phyloP scores from a whole-genome alignment of 2,888 invertebrate species.

The Drosophila emarginata region DNA sequence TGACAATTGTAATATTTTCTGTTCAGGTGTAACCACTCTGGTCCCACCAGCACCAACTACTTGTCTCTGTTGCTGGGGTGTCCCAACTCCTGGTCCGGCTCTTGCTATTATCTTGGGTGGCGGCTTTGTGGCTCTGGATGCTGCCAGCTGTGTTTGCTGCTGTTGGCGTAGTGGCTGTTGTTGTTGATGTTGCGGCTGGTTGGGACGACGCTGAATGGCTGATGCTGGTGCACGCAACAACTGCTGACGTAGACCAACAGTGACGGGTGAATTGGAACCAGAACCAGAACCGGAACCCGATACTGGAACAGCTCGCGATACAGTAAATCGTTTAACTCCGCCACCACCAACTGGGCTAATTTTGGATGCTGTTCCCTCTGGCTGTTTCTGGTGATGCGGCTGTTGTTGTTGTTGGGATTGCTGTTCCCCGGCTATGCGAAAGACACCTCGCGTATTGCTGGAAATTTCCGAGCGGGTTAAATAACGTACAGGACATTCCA shows the following conservation, averaged over 20 bases:
- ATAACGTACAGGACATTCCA: constrained; percentile 81
- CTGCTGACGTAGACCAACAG: constrained; percentile 23
- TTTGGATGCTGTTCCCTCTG: constrained; percentile 23
- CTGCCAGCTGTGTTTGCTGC: constrained; percentile 46
- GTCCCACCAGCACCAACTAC: constrained; percentile 8
- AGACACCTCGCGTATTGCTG: constrained; percentile 79
- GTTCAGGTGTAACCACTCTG: constrained; percentile 80
- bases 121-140: constrained; percentile 42
- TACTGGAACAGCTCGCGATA: constrained; percentile 25
- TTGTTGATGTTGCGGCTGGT: constrained; percentile 45
- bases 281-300: constrained; percentile 14
- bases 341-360: background rate
- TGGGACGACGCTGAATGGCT: background rate
- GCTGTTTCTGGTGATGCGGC: constrained; percentile 30
- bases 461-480: constrained; percentile 79
- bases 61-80: constrained; percentile 29
- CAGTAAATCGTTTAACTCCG: constrained; percentile 43
- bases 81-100: constrained; percentile 52
- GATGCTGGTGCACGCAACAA: background rate
- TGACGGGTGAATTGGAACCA: constrained; percentile 40
- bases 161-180: constrained; percentile 59
- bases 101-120: constrained; percentile 32
- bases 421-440: constrained; percentile 62
- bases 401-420: constrained; percentile 48
- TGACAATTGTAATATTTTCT: constrained; percentile 83